Evolutionary conservation across 1,140 invertebrate genomes (phyloP).

Genomic region (Heliconius nattereri): DNA sequence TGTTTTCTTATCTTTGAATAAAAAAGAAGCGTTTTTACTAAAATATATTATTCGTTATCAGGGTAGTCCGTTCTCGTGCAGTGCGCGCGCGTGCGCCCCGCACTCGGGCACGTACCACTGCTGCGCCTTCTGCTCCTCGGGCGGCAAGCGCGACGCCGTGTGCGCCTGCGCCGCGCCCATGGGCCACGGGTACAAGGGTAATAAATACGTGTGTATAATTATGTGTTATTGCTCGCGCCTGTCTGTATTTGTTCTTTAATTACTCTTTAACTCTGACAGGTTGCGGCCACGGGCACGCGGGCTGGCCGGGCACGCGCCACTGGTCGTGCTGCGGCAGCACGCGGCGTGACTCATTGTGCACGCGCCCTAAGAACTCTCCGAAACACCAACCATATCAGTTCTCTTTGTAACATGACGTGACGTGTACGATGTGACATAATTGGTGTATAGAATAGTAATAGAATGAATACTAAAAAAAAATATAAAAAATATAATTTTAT

Average conservation of each 20-base stretch:
- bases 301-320: slow-evolving; percentile 88
- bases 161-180: slow-evolving; percentile 88
- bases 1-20: no score
- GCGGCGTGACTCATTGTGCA: slow-evolving; percentile 65
- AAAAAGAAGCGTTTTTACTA: no score
- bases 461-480: no score
- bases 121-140: slow-evolving; percentile 90
- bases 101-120: slow-evolving; percentile 89
- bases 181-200: slow-evolving; percentile 87
- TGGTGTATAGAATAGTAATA: neutral
- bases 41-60: no score
- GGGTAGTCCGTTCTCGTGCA: slow-evolving; percentile 83
- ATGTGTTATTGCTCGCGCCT: no score
- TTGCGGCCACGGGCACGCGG: slow-evolving; percentile 89
- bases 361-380: slow-evolving; percentile 56
- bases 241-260: no score
- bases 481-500: neutral
- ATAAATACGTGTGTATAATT: neutral
- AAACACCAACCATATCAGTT: slow-evolving; percentile 78
- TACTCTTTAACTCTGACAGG: slow-evolving; percentile 43
- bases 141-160: slow-evolving; percentile 84
- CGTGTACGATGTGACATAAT: neutral
- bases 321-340: slow-evolving; percentile 91
- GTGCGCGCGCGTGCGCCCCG: slow-evolving; percentile 79
- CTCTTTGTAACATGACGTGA: slow-evolving; percentile 62